Evolutionary conservation across 2,113 vertebrate genomes (phyloP).

Genomic region (Mirounga angustirostris): DNA sequence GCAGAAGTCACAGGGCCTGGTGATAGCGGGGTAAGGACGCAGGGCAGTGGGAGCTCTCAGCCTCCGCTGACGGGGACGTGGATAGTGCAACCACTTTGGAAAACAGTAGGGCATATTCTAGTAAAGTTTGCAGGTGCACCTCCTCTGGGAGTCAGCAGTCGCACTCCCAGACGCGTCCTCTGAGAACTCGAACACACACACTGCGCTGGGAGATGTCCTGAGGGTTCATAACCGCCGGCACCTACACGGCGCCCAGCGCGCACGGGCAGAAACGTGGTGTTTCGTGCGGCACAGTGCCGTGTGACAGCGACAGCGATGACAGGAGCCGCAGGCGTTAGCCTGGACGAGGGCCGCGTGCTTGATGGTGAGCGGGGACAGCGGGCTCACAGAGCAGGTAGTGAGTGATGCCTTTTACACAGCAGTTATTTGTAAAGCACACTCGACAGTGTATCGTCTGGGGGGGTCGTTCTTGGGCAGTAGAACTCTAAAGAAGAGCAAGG

Average conservation of each 20-base stretch:
- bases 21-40: fast-evolving
- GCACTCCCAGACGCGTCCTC: fast-evolving
- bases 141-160: not conserved
- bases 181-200: not conserved
- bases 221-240: fast-evolving
- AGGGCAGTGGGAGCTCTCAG: fast-evolving
- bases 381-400: not conserved
- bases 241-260: fast-evolving
- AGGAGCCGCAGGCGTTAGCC: fast-evolving
- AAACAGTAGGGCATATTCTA: fast-evolving
- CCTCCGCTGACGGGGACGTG: fast-evolving
- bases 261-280: fast-evolving
- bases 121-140: not conserved
- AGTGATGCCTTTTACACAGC: not conserved
- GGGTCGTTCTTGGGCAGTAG: not conserved
- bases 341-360: not conserved
- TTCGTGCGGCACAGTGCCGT: fast-evolving
- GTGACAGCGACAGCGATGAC: fast-evolving
- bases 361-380: fast-evolving
- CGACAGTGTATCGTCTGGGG: not conserved
- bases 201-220: fast-evolving
- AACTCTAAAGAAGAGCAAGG: not conserved
- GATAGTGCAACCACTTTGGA: fast-evolving
- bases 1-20: not conserved
- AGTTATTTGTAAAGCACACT: not conserved